Base-by-base conservation (phyloP, 2,888 invertebrate genomes). In the Xanthia icteritia region DNA sequence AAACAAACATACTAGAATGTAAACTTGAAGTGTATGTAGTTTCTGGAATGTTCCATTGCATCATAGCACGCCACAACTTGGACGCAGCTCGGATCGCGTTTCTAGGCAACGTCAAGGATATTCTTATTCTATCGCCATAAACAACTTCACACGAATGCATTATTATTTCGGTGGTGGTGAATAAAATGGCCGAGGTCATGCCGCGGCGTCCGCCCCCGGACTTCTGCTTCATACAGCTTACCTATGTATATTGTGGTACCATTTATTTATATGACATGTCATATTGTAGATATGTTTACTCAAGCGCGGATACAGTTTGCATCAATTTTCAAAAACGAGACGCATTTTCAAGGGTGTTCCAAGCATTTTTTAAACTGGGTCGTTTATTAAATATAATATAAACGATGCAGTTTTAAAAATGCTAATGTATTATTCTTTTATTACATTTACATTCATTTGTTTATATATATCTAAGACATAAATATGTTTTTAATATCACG, bases 81-180 rank as follows among this genome's bases (percentile, higher is more conserved):
- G 81, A 71, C 76, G 73, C 80, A 79, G 63, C 72, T 68, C 73
- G 71, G 76, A 83, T 81, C 86, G 51, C 77, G 67, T 88, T 85
- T 80, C 83, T 79, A 75, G 79, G 63, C 78, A 83, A 69, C 86
- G 78, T 81, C 88, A 86, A 85, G 88, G 88, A 88, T 88, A 77
- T 86, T 87, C 86, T 87, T 88, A 88, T 86, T 81, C 81, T 77
- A 88, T 75, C 78, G 71, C 77, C 83, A 83, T 88, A 86, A 87
- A 88, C 83, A 86, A 85, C 61, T 82, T 86, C 78, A 76, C 83
- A 71, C 77, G 84, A 83, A 85, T 85, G 87, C 85, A 88, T 82
- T 88, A 88, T 87, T 87, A 88, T 87, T 88, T 87, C 82, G 84
- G 88, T 80, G 77, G 82, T 81, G 81, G 81, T 71, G 71, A 85